A percentile compares a stretch with the other conserved stretches of the same genome.
These are phyloP conservation scores for Amphibalanus amphitrite DNA, from an alignment of 1,140 invertebrate species.

Conservation along the genomic window DNA sequence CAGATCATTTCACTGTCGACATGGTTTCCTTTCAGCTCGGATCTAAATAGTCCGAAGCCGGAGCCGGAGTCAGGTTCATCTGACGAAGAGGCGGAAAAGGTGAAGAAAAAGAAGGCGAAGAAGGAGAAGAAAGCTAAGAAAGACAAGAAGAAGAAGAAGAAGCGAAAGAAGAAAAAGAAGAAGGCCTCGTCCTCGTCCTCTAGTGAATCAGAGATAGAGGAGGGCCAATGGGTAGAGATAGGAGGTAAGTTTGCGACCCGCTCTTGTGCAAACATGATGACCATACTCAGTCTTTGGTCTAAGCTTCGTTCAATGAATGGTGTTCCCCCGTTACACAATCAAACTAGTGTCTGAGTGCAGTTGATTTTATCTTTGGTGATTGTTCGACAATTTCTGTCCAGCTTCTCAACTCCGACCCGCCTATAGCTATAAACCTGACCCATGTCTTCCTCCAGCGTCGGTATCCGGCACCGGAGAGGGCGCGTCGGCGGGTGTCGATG, in stretches of 20 bases:
- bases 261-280: not conserved
- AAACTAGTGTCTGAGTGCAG: too few relatives aligned
- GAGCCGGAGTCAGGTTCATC: not conserved
- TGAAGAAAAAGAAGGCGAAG: not conserved
- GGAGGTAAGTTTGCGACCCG: not conserved
- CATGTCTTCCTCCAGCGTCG: not conserved
- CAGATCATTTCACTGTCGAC: too few relatives aligned
- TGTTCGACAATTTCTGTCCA: too few relatives aligned
- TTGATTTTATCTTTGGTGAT: too few relatives aligned
- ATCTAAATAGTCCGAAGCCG: not conserved
- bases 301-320: too few relatives aligned
- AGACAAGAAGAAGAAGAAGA: not conserved
- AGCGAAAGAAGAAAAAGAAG: not conserved
- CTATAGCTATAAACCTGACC: not conserved
- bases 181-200: not conserved
- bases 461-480: not conserved
- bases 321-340: too few relatives aligned
- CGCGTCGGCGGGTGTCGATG: conserved; percentile 8
- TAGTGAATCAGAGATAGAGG: not conserved
- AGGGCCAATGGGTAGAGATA: not conserved
- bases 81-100: not conserved
- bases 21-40: not conserved
- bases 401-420: too few relatives aligned
- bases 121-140: not conserved
- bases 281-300: not conserved